Evolutionary conservation across 2,113 vertebrate genomes (phyloP), one percentile per base, ranked within the genome.

Genomic region (Centropus unirufus): DNA sequence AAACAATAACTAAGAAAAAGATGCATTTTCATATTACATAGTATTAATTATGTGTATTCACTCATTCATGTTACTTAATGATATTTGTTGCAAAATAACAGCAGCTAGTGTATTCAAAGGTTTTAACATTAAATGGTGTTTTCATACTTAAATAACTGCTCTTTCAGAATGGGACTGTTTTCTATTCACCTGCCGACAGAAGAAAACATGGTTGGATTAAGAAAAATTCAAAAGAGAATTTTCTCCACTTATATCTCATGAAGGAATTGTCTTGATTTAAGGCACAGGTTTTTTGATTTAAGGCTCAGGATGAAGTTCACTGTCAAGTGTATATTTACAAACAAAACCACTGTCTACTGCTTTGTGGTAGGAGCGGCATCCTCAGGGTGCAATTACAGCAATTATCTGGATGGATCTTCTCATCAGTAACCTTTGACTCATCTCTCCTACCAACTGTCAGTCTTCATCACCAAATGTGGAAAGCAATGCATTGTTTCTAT

Each of bases 351-450:
- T 32, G 79, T 63, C 55, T 57, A 58, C 51, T 63, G 62, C 74
- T 81, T 77, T 64, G 52, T 18, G 73, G 83, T 55, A 39, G 82
- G 93, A 79, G 57, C 75, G 54, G 75, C 87, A 88, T 97, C 96
- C 96, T 83, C 83, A 62, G 93, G 91, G 79, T 89, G 59, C 83
- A 96, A 97, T 96, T 95, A 96, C 57, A 87, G 87, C 83, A 94
- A 96, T 93, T 78, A 97, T 90, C 93, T 86, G 94, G 91, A 94
- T 52, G 91, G 90, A 93, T 93, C 94, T 96, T 94, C 94, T 96
- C 89, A 95, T 96, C 96, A 81, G 92, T 21, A 70, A 96, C 92
- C 93, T 93, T 92, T 94, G 95, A 91, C 90, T 84, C 76, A 6
- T 72, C 76, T 91, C 55, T 91, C 55, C 66, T 49, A 42, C 40